These are phyloP conservation scores for Euphysa ruthae DNA, from an alignment of 30 jellyfish, hydroid and myxozoan species.

Conservation along the genomic window DNA sequence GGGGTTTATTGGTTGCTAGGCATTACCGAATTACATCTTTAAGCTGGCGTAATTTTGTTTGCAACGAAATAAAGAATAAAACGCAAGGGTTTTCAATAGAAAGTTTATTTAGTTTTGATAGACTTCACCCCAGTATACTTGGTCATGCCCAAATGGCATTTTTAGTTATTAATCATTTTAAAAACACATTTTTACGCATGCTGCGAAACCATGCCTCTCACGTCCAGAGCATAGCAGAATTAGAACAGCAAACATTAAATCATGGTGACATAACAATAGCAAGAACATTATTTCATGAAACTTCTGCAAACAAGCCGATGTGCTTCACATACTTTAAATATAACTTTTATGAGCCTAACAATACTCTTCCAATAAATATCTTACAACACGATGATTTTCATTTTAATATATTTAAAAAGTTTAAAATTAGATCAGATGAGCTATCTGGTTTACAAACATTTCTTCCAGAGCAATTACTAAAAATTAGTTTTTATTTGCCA, in stretches of 20 bases:
- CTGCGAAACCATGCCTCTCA: constrained; percentile 62
- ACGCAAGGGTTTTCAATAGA: constrained; percentile 38
- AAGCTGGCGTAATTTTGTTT: constrained; percentile 88
- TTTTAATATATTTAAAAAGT: constrained; percentile 65
- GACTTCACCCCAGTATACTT: constrained; percentile 81
- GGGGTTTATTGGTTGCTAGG: constrained; percentile 79
- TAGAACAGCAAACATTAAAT: constrained; percentile 17
- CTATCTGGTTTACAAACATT: constrained; percentile 90
- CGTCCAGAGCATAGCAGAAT: constrained; percentile 33
- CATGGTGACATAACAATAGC: constrained; percentile 50
- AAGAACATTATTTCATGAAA: constrained; percentile 45
- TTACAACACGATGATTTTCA: constrained; percentile 68
- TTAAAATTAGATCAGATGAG: constrained; percentile 69
- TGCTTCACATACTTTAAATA: constrained; percentile 70
- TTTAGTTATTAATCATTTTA: constrained; percentile 69
- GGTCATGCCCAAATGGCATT: constrained; percentile 99
- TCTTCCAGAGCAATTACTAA: constrained; percentile 78
- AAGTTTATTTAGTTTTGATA: constrained; percentile 41
- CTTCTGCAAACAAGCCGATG: constrained; percentile 55
- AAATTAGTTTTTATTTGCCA: constrained; percentile 47
- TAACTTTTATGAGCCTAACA: constrained; percentile 69
- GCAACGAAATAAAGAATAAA: constrained; percentile 54
- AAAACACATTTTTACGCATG: constrained; percentile 63
- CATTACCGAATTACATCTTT: constrained; percentile 72
- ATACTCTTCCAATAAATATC: constrained; percentile 56